Percentiles rank a stretch among this genome's conserved stretches.
These are phyloP conservation scores for Hydrozoanthus tunicans DNA, from an alignment of 64 coral and sea anemone genomes.

Conservation along the genomic window DNA sequence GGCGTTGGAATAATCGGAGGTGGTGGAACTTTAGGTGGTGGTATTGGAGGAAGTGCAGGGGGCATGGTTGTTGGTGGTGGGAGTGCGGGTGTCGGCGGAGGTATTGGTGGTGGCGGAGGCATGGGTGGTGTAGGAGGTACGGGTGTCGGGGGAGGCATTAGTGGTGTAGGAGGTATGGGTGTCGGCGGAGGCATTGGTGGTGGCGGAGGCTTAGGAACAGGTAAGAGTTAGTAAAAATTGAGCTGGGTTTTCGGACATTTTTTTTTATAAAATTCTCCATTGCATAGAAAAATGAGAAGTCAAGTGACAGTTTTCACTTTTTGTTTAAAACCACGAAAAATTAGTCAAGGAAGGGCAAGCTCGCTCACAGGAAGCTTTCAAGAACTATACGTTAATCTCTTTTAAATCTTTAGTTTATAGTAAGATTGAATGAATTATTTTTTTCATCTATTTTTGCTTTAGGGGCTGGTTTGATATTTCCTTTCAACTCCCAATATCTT, in stretches of 20 bases:
- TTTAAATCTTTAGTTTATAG: neutral
- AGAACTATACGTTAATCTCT: neutral
- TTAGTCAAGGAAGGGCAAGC: no score
- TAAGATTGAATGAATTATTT: neutral
- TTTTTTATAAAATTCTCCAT: neutral
- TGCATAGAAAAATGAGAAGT: neutral
- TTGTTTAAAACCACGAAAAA: no score
- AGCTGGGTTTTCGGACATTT: neutral
- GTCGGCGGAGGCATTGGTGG: neutral
- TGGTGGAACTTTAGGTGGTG: neutral
- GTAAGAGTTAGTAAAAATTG: neutral
- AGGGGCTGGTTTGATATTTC: slow-evolving; percentile 15
- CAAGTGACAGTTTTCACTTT: no score
- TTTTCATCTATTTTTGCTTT: neutral
- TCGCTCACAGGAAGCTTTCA: neutral
- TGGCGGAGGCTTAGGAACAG: neutral
- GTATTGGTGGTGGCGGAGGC: neutral
- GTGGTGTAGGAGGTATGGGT: neutral
- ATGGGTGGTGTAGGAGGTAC: neutral
- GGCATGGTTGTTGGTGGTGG: no score
- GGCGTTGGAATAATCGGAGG: neutral
- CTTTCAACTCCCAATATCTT: slow-evolving; percentile 17
- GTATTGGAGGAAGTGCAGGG: no score
- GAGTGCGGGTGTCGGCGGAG: neutral
- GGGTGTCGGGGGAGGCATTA: neutral